Conservation (phyloP, 2,888 invertebrate genomes). For the Tillus elongatus region DNA sequence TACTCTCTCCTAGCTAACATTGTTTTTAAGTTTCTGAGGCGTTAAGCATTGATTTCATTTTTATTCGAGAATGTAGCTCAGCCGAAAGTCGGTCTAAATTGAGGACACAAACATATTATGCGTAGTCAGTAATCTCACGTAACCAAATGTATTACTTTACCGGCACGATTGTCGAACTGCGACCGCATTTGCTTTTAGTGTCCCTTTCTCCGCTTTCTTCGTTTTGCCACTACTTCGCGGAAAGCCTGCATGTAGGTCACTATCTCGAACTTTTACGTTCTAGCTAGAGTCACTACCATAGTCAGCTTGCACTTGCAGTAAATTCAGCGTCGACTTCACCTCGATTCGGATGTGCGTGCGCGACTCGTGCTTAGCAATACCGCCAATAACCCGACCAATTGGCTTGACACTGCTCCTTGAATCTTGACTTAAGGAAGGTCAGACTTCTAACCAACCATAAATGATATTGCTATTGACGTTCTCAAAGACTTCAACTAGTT, state of each 20-base stretch:
- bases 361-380: too few relatives aligned
- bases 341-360: too few relatives aligned
- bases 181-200: slow-evolving; percentile 41
- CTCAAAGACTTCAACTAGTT: too few relatives aligned
- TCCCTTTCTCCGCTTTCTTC: slow-evolving; percentile 44
- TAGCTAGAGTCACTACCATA: slow-evolving; percentile 27
- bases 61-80: slow-evolving; percentile 38
- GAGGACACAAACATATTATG: slow-evolving; percentile 41
- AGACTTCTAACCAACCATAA: too few relatives aligned
- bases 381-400: too few relatives aligned
- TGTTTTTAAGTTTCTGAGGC: too few relatives aligned
- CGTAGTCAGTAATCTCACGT: slow-evolving; percentile 41
- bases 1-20: too few relatives aligned
- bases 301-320: slow-evolving; percentile 35
- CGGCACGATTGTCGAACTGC: too few relatives aligned
- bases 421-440: too few relatives aligned
- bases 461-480: too few relatives aligned
- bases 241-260: slow-evolving; percentile 40
- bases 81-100: slow-evolving; percentile 32
- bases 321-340: too few relatives aligned
- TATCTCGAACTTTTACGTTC: slow-evolving; percentile 43
- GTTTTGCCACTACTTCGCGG: slow-evolving; percentile 41
- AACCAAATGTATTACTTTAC: slow-evolving; percentile 38
- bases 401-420: too few relatives aligned
- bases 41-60: slow-evolving; percentile 36